Evolutionary conservation across 2,888 invertebrate genomes (phyloP).

Genomic region (Cerastis leucographa): DNA sequence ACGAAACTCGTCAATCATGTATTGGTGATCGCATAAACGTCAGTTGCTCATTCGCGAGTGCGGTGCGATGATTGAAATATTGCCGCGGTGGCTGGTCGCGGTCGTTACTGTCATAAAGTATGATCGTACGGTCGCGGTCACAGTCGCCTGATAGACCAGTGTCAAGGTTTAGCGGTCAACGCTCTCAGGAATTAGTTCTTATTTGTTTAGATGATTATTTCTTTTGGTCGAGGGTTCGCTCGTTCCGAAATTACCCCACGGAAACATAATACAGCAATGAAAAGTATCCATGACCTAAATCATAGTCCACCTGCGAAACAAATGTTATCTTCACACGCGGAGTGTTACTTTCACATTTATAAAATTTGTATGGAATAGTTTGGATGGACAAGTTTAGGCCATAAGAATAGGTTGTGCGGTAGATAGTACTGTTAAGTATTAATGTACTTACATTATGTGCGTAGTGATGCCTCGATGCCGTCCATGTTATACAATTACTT

Average conservation of each 20-base stretch:
- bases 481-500: conserved; percentile 88
- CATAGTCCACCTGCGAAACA: not conserved
- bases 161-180: conserved; percentile 64
- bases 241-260: not conserved
- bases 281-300: not conserved
- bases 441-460: conserved; percentile 85
- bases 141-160: conserved; percentile 34
- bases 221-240: not conserved
- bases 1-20: conserved; percentile 44
- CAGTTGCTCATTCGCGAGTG: conserved; percentile 22
- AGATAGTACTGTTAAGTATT: not conserved
- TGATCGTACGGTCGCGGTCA: conserved; percentile 31
- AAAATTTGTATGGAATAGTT: not conserved
- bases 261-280: not conserved
- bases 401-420: not conserved
- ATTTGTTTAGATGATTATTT: conserved; percentile 19
- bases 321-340: not conserved
- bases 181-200: conserved; percentile 37
- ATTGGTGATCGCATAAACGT: conserved; percentile 38
- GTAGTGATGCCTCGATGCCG: conserved; percentile 84
- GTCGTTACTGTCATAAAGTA: conserved; percentile 32
- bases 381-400: not conserved
- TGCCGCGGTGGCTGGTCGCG: not conserved
- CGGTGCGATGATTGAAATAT: conserved; percentile 57
- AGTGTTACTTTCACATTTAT: not conserved